phyloP scores from a whole-genome alignment of 2,113 vertebrate genomes.

The Microcebus jonahi region DNA sequence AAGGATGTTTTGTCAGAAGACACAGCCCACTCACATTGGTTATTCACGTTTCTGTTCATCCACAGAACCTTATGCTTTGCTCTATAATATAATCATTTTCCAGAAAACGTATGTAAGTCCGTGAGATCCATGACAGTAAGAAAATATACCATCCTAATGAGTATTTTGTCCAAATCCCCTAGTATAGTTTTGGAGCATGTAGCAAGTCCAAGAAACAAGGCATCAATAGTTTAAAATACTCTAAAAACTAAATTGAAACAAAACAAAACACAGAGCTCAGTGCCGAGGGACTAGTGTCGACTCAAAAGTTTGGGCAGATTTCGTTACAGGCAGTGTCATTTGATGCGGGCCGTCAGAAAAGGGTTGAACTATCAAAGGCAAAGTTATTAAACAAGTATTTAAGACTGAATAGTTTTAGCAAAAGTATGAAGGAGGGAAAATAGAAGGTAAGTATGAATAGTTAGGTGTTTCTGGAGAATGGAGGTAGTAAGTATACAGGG shows the following conservation, averaged over 20 bases:
- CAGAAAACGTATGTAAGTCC: background rate
- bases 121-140: background rate
- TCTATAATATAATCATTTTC: background rate
- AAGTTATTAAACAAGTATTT: background rate
- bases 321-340: background rate
- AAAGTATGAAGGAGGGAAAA: background rate
- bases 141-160: background rate
- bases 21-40: background rate
- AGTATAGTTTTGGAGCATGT: background rate
- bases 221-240: background rate
- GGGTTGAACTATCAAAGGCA: background rate
- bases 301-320: background rate
- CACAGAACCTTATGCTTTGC: background rate
- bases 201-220: background rate
- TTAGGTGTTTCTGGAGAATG: background rate
- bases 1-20: background rate
- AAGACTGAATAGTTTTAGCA: background rate
- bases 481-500: background rate
- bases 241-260: background rate
- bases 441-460: background rate
- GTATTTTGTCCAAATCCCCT: background rate
- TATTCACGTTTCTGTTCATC: background rate
- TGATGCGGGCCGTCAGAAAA: background rate
- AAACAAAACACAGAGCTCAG: background rate
- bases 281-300: background rate